phyloP scores from a whole-genome alignment of 1,140 invertebrate genomes.

The Armadillidium nasatum region DNA sequence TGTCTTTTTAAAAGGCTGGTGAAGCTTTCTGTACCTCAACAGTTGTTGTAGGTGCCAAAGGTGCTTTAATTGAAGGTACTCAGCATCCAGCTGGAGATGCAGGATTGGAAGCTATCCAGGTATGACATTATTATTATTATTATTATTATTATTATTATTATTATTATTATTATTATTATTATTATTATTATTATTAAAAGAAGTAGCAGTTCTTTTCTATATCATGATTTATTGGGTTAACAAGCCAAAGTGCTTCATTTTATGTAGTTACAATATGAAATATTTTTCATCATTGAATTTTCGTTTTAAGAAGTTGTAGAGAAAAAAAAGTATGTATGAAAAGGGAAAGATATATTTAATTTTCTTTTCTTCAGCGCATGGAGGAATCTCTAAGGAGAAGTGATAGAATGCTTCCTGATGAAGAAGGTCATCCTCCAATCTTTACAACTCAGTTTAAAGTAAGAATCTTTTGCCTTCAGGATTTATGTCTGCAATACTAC shows the following conservation, averaged over 20 bases:
- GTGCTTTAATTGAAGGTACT: slow-evolving; percentile 75
- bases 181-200: too few species aligned
- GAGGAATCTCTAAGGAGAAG: slow-evolving; percentile 68
- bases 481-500: too few species aligned
- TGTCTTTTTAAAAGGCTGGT: slow-evolving; percentile 52
- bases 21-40: slow-evolving; percentile 89
- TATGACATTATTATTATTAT: slow-evolving; percentile 48
- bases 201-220: too few species aligned
- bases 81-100: slow-evolving; percentile 90
- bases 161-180: too few species aligned
- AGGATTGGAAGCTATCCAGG: slow-evolving; percentile 82
- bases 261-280: too few species aligned
- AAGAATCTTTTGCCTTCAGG: not conserved
- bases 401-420: slow-evolving; percentile 61
- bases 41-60: slow-evolving; percentile 61
- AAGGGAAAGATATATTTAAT: too few species aligned
- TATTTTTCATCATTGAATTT: too few species aligned
- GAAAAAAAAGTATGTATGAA: too few species aligned
- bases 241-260: too few species aligned
- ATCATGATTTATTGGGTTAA: too few species aligned
- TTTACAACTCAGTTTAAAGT: slow-evolving; percentile 67
- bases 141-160: too few species aligned
- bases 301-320: too few species aligned
- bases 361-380: slow-evolving; percentile 48
- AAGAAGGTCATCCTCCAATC: slow-evolving; percentile 70